Conservation (phyloP, 1,140 invertebrate genomes). For the Cyclina sinensis region DNA sequence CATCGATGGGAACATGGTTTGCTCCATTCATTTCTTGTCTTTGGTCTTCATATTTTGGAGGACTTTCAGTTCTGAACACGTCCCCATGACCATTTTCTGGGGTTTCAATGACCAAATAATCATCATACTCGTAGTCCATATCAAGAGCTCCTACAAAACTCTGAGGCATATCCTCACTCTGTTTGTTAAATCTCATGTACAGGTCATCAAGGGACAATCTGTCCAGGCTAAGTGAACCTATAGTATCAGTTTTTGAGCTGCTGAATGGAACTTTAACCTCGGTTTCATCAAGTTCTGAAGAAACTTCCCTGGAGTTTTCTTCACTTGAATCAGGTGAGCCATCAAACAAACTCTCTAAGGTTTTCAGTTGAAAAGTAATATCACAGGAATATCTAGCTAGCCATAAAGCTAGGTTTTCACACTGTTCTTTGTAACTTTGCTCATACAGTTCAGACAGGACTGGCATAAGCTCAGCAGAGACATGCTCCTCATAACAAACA, state of each 20-base stretch:
- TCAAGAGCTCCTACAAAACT: slow-evolving; percentile 43
- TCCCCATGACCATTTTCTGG: neutral
- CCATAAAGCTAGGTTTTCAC: slow-evolving; percentile 27
- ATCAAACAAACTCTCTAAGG: slow-evolving; percentile 16
- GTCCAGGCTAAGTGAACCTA: neutral
- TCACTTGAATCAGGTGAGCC: neutral
- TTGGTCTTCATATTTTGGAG: neutral
- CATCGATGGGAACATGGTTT: neutral
- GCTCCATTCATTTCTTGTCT: neutral
- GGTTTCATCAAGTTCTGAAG: neutral
- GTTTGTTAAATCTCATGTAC: slow-evolving; percentile 23
- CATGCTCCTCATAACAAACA: slow-evolving; percentile 62
- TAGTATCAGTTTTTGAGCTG: slow-evolving; percentile 20
- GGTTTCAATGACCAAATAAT: neutral
- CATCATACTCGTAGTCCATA: neutral
- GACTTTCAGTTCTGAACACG: neutral
- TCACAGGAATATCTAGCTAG: slow-evolving; percentile 34
- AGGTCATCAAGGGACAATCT: slow-evolving; percentile 12
- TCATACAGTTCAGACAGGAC: slow-evolving; percentile 58
- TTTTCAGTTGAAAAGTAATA: slow-evolving; percentile 25
- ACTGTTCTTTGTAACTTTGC: slow-evolving; percentile 48
- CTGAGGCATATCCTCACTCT: slow-evolving; percentile 32
- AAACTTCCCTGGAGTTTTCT: slow-evolving; percentile 8
- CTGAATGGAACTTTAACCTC: slow-evolving; percentile 9
- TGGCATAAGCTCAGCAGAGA: slow-evolving; percentile 51